Evolutionary conservation across 2,888 invertebrate genomes (phyloP).

Genomic region (Polydrusus pterygomalis): DNA sequence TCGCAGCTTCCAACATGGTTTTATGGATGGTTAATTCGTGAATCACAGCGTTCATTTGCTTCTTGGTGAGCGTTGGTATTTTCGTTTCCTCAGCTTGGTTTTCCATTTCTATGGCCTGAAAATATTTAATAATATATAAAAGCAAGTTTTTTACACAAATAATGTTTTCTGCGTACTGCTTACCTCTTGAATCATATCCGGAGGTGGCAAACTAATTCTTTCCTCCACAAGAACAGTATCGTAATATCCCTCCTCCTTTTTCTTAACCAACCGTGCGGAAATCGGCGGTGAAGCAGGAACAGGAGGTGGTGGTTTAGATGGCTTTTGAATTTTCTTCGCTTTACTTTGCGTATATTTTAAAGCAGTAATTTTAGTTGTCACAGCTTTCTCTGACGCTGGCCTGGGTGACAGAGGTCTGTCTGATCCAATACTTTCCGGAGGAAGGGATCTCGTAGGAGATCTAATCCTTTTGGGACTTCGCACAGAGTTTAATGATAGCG

Average conservation of each 20-base stretch:
- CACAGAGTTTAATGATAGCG: conserved; percentile 24
- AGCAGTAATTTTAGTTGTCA: neutral
- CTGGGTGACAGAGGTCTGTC: conserved; percentile 62
- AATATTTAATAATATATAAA: conserved; percentile 4
- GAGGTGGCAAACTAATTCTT: conserved; percentile 65
- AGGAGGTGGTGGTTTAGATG: conserved; percentile 64
- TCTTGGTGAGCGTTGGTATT: conserved; percentile 75
- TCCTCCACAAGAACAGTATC: conserved; percentile 57
- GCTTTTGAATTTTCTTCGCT: conserved; percentile 60
- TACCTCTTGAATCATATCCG: conserved; percentile 80
- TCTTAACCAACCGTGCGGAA: conserved; percentile 69
- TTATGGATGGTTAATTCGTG: conserved; percentile 71
- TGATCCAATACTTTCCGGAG: conserved; percentile 61
- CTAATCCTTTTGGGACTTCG: conserved; percentile 60
- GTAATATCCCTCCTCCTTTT: conserved; percentile 55
- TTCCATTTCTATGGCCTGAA: conserved; percentile 75
- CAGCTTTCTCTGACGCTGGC: conserved; percentile 59
- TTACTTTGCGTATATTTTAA: conserved; percentile 33
- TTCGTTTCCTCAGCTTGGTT: conserved; percentile 63
- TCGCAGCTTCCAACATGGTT: conserved; percentile 57
- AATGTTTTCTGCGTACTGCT: neutral
- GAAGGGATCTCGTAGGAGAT: conserved; percentile 67
- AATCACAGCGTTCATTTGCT: conserved; percentile 79
- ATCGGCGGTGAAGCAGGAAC: conserved; percentile 66
- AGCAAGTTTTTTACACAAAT: too few relatives aligned